Percentiles rank a stretch among this genome's conserved stretches.
phyloP scores from a whole-genome alignment of 2,113 vertebrate species.

The Chinchilla lanigera region DNA sequence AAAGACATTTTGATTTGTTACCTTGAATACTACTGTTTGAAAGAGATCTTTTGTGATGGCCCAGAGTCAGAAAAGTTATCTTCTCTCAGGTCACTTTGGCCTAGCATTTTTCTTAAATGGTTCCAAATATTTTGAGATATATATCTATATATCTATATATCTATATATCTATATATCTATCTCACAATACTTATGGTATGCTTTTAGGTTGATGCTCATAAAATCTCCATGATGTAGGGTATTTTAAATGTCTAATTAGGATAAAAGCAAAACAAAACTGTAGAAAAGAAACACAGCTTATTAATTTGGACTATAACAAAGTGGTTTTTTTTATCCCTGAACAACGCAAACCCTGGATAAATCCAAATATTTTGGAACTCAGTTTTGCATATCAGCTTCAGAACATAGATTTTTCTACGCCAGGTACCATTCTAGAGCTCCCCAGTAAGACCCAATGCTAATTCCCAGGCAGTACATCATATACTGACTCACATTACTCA shows the following conservation, averaged over 20 bases:
- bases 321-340: constrained; percentile 18
- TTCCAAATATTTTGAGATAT: neutral
- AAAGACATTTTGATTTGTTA: neutral
- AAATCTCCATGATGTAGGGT: neutral
- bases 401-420: neutral
- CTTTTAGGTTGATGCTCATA: constrained; percentile 4
- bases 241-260: constrained; percentile 49
- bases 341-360: neutral
- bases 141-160: neutral
- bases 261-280: constrained; percentile 45
- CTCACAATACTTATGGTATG: neutral
- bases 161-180: too few relatives aligned
- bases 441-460: neutral
- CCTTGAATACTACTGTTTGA: neutral
- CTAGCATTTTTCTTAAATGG: constrained; percentile 22
- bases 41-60: neutral
- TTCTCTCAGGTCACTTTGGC: neutral
- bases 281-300: neutral
- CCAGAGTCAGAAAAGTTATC: neutral
- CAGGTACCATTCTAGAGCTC: neutral
- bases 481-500: neutral
- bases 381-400: constrained; percentile 11
- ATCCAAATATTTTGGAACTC: neutral
- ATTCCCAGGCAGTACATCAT: neutral
- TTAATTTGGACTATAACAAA: constrained; percentile 28